Evolutionary conservation across 1,140 invertebrate species (phyloP), one percentile per base, ranked within the genome.

Genomic region (Brachionus calyciflorus): DNA sequence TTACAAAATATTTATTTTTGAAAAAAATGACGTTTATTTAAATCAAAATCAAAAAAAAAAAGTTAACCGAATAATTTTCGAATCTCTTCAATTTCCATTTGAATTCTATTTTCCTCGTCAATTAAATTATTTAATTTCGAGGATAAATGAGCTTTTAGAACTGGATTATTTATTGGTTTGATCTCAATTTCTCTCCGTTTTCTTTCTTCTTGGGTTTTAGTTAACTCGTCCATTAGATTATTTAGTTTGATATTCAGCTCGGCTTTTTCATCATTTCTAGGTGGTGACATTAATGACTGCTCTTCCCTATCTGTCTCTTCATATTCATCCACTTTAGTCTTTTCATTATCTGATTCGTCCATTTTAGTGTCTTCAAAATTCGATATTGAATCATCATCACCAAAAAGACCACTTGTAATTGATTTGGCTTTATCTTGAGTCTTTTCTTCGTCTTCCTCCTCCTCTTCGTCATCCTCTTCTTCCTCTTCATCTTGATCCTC

Each of bases 111-210:
- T 44, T 65, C 60, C 10, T 65, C 60, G 24, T 65, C 60, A 41
- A 65, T 65, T 41, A 65, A 44, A 65, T 21, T 65, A 7, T 65
- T 44, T 24, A 65, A 28, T 41, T 44, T 65, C 1, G 60, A 65
- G 24, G 60, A 41, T 21, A 65, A 65, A 65, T 65, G 41, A 24
- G 14, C 19, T 44, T 65, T 65, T 12, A 65, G n/a, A n/a, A 21
- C 60, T 21, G 60, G 60, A 65, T 65, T 65, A 26, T 65, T 65
- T 1, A 65, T 65, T 3, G 33, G 60, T 14, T 65, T 17, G 12
- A 65, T 65, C 44, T 65, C 60, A 14, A 65, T 65, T 65, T 65
- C 60, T 24, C 41, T 65, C 4, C 40, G 33, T 21, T 46, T 65
- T 24, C 60, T 41, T 28, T 65, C 60, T 7, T 65, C 60, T 46